phyloP scores from a whole-genome alignment of 2,113 vertebrate species.

The Haplochromis burtoni region DNA sequence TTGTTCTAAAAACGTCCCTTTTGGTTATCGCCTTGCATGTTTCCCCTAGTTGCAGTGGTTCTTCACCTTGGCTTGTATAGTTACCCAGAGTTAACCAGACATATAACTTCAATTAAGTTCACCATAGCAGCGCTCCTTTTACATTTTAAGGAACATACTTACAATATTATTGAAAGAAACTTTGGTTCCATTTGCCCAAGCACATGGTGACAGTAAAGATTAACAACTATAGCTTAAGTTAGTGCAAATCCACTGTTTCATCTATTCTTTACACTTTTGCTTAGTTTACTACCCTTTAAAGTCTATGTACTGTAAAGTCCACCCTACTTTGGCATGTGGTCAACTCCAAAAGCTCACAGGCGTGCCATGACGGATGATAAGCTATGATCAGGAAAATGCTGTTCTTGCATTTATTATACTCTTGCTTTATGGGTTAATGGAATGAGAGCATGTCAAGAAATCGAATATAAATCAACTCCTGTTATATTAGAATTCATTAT shows the following conservation, averaged over 20 bases:
- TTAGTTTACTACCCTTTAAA: background rate
- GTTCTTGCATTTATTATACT: background rate
- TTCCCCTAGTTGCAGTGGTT: background rate
- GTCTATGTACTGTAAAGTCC: background rate
- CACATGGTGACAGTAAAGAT: background rate
- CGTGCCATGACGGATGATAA: background rate
- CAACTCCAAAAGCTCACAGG: background rate
- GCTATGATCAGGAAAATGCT: background rate
- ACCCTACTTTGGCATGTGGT: background rate
- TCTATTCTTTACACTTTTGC: background rate
- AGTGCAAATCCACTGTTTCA: background rate
- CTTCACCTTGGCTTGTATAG: background rate
- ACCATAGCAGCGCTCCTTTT: fast-evolving
- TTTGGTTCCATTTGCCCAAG: background rate
- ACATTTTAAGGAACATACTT: fast-evolving
- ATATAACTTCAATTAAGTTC: background rate
- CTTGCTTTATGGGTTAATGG: background rate
- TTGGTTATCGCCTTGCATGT: background rate
- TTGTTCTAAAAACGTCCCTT: background rate
- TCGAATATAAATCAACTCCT: background rate
- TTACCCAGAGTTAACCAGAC: background rate
- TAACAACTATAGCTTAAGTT: background rate
- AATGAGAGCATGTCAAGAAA: background rate
- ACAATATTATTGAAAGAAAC: background rate
- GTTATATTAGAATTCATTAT: background rate